A percentile compares a stretch with the other conserved stretches of the same genome.
Evolutionary conservation across 2,888 invertebrate species (phyloP).

Genomic region (Mesoligia furuncula): DNA sequence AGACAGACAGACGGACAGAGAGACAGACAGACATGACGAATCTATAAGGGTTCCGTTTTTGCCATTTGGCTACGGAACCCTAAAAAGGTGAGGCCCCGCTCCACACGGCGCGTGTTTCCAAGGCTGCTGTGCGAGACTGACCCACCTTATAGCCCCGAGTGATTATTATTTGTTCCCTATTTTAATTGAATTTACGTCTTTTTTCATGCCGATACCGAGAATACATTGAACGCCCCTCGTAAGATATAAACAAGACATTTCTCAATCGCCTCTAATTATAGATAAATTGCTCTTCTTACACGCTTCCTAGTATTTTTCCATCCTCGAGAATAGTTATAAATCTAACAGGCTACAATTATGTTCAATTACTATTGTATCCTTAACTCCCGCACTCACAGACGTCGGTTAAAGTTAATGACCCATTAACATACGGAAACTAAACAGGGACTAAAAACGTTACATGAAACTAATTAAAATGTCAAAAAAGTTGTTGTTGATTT

Average conservation of each 20-base stretch:
- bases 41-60: too few species aligned
- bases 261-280: neutral
- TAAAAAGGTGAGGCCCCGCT: too few species aligned
- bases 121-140: too few species aligned
- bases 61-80: too few species aligned
- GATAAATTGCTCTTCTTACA: neutral
- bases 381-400: neutral
- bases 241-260: conserved; percentile 1
- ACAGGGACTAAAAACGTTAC: too few species aligned
- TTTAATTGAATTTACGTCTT: too few species aligned
- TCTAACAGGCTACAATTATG: conserved; percentile 13
- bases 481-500: neutral
- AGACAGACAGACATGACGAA: too few species aligned
- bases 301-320: neutral
- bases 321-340: neutral
- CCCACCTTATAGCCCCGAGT: too few species aligned
- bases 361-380: neutral
- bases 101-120: too few species aligned
- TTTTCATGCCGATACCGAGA: too few species aligned
- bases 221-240: neutral
- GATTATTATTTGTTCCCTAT: too few species aligned
- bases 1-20: too few species aligned
- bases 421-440: neutral
- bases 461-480: neutral
- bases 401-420: neutral